Percentiles rank a stretch among this genome's conserved stretches.
phyloP scores from a whole-genome alignment of 2,888 invertebrate genomes.

The Andrena minutula region DNA sequence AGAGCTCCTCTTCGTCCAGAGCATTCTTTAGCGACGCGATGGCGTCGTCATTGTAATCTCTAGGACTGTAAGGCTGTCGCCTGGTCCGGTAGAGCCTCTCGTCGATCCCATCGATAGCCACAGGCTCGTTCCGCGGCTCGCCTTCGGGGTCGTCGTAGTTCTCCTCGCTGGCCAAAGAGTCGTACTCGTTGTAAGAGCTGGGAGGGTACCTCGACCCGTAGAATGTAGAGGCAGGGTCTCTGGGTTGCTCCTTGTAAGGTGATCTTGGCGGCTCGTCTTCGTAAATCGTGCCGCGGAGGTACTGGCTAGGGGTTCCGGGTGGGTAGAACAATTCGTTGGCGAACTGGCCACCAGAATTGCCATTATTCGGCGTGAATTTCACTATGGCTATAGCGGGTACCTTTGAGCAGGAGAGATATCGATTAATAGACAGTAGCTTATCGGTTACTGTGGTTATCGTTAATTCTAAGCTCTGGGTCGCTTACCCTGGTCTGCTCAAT shows the following conservation, averaged over 20 bases:
- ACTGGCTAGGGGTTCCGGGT: slow-evolving; percentile 80
- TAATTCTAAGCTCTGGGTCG: neutral
- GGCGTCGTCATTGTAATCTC: slow-evolving; percentile 43
- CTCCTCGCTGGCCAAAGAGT: slow-evolving; percentile 28
- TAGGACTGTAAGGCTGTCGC: slow-evolving; percentile 40
- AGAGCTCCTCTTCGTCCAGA: slow-evolving; percentile 17
- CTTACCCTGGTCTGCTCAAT: slow-evolving; percentile 56
- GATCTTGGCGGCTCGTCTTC: slow-evolving; percentile 22
- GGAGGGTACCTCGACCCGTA: slow-evolving; percentile 39
- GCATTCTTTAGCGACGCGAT: slow-evolving; percentile 47
- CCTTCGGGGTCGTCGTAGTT: slow-evolving; percentile 27
- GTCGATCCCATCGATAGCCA: slow-evolving; percentile 27
- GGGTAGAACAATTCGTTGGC: slow-evolving; percentile 94
- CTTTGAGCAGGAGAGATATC: slow-evolving; percentile 84
- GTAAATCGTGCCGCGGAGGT: slow-evolving; percentile 14
- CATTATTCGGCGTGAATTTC: slow-evolving; percentile 90
- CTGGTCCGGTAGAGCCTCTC: slow-evolving; percentile 58
- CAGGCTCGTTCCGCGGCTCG: slow-evolving; percentile 18
- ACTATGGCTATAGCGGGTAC: slow-evolving; percentile 90
- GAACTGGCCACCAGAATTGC: slow-evolving; percentile 88
- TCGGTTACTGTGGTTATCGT: neutral
- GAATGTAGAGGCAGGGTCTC: slow-evolving; percentile 23
- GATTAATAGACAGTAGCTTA: neutral
- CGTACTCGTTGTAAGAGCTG: slow-evolving; percentile 43
- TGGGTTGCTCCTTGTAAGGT: slow-evolving; percentile 31